Evolutionary conservation across 2,113 vertebrate species (phyloP), one percentile per base, ranked within the genome.

Genomic region (Apodemus sylvaticus): DNA sequence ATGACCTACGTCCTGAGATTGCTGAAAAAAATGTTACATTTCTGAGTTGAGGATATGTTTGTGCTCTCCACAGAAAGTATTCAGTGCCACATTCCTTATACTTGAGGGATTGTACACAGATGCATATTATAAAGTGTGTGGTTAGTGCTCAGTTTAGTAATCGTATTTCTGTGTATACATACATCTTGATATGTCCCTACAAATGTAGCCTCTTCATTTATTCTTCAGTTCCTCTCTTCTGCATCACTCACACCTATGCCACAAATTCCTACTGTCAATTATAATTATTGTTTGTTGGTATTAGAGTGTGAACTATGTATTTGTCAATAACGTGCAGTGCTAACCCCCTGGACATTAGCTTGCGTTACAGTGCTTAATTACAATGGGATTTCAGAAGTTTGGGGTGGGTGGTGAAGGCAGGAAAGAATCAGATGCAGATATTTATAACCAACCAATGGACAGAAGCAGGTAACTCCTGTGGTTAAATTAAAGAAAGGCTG

Each of bases 321-420:
- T 96, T 98, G 97, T 95, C 95, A 96, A 97, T 96, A 97, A 97
- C 97, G 98, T 98, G 97, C 94, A 94, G 85, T 89, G 96, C 88
- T 97, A 98, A 96, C 98, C 97, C 94, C 22, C 77, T 98, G 98
- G 94, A 71, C 96, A 97, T 96, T 97, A 73, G 70, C 55, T 97
- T 87, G 97, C 97, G 95, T 97, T 34, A 87, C 96, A 97, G 86
- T 96, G 45, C 6, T 2, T 83, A 0, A 55, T 66, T 94, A 91
- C 85, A 90, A 66, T 86, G 77, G 70, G 91, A 90, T n/a, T 86
- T 91, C 17, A n/a, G 42, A 76, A 96, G 60, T 24, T 77, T 93
- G 90, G 13, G 14, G 9, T 6, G 26, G 14, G 14, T 85, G 24
- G 1, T 31, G 82, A 94, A 89, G 19, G 34, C 6, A 48, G 4